These are phyloP conservation scores for Arrhamphus sclerolepis DNA, from an alignment of 2,797 vertebrate genomes.

Conservation along the genomic window DNA sequence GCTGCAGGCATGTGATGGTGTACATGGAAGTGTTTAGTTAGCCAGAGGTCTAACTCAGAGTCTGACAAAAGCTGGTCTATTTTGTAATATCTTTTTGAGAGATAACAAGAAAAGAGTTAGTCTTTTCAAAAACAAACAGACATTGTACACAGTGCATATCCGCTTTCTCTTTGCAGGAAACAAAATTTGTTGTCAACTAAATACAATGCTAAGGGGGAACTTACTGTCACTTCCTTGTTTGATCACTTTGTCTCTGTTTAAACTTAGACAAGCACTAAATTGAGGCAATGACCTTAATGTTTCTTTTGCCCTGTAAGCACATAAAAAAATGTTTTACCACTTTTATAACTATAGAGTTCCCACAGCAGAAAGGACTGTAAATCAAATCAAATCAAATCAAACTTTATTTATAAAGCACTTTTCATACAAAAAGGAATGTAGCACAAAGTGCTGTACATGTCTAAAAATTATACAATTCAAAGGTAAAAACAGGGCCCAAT, in stretches of 20 bases:
- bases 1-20: conserved; percentile 29
- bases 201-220: not conserved
- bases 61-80: conserved; percentile 24
- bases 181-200: not conserved
- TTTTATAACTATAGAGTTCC: not conserved
- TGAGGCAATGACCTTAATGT: not conserved
- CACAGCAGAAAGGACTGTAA: too few relatives aligned
- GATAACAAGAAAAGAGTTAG: conserved; percentile 4
- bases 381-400: too few relatives aligned
- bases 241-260: not conserved
- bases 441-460: too few relatives aligned
- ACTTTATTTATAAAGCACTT: too few relatives aligned
- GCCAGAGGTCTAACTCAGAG: conserved; percentile 19
- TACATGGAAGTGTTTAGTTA: conserved; percentile 20
- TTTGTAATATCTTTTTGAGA: conserved; percentile 7
- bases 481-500: too few relatives aligned
- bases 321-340: too few relatives aligned
- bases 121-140: conserved; percentile 13
- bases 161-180: conserved; percentile 18
- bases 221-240: conserved; percentile 1
- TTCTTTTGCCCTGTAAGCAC: not conserved
- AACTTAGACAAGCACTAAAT: not conserved
- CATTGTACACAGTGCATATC: not conserved
- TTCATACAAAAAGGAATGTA: too few relatives aligned
- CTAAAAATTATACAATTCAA: too few relatives aligned